phyloP scores from a whole-genome alignment of 2,888 invertebrate genomes.

The Podotricha telesiphe region DNA sequence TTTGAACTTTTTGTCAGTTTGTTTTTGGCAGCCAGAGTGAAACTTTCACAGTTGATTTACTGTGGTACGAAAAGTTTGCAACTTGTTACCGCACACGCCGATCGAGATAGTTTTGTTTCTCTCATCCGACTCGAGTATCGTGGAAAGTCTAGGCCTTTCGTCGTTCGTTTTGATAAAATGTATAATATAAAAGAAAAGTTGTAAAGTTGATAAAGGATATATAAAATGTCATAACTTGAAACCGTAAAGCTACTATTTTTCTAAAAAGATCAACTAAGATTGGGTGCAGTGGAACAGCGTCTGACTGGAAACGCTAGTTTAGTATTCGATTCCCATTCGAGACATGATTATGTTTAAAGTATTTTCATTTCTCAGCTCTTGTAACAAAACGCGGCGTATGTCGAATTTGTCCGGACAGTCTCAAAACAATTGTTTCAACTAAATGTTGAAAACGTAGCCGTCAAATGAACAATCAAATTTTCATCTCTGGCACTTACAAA shows the following conservation, averaged over 20 bases:
- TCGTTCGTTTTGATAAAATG: neutral
- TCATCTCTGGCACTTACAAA: slow-evolving; percentile 12
- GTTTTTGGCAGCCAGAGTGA: slow-evolving; percentile 11
- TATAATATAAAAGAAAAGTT: too few species aligned
- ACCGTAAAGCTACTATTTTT: too few species aligned
- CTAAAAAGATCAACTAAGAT: too few species aligned
- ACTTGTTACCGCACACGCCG: slow-evolving; percentile 53
- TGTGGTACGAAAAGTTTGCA: slow-evolving; percentile 51
- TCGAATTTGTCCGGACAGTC: too few species aligned
- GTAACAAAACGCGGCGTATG: too few species aligned
- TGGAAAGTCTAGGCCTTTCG: neutral
- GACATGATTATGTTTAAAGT: too few species aligned
- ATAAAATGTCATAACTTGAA: too few species aligned
- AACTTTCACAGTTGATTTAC: slow-evolving; percentile 60
- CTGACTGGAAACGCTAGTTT: too few species aligned
- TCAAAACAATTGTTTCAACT: neutral
- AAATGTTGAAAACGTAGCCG: neutral
- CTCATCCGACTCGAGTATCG: slow-evolving; percentile 30
- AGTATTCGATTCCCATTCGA: too few species aligned
- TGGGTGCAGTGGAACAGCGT: too few species aligned
- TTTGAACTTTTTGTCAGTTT: slow-evolving; percentile 20
- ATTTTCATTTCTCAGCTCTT: too few species aligned
- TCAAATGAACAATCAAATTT: neutral
- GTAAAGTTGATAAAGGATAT: too few species aligned
- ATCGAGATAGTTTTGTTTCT: slow-evolving; percentile 58